phyloP scores from a whole-genome alignment of 2,888 invertebrate species.

The Oscheius myriophilus region DNA sequence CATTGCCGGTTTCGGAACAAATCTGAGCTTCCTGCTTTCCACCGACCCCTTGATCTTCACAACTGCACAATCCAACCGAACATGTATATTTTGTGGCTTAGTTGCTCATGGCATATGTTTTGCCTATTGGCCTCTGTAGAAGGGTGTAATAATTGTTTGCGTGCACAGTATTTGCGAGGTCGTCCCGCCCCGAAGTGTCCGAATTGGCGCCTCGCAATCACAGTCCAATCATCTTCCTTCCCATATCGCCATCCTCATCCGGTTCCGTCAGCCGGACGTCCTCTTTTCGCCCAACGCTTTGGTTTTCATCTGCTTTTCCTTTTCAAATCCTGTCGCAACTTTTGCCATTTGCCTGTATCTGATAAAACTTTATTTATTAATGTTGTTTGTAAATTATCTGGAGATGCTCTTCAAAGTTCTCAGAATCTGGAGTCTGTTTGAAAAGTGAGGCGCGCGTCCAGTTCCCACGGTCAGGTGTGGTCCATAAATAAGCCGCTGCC shows the following conservation, averaged over 20 bases:
- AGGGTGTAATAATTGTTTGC: constrained; percentile 24
- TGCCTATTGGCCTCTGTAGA: too few species aligned
- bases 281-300: too few species aligned
- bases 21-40: too few species aligned
- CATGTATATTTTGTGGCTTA: too few species aligned
- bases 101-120: too few species aligned
- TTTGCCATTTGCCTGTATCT: not conserved
- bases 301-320: constrained; percentile 2
- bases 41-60: too few species aligned
- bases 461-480: constrained; percentile 31
- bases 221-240: constrained; percentile 29
- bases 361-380: not conserved
- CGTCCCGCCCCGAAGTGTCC: constrained; percentile 28
- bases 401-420: constrained; percentile 7
- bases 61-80: too few species aligned
- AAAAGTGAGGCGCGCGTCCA: constrained; percentile 12
- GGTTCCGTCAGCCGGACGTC: constrained; percentile 18
- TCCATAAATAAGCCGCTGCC: constrained; percentile 30
- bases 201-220: constrained; percentile 31
- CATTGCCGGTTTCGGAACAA: too few species aligned
- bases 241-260: constrained; percentile 25
- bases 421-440: constrained; percentile 14
- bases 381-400: too few species aligned
- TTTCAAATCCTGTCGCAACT: constrained; percentile 12
- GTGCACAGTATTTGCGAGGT: constrained; percentile 26